Evolutionary conservation across 2,797 vertebrate species (phyloP), one percentile per base, ranked within the genome.

Genomic region (Acipenser oxyrinchus): DNA sequence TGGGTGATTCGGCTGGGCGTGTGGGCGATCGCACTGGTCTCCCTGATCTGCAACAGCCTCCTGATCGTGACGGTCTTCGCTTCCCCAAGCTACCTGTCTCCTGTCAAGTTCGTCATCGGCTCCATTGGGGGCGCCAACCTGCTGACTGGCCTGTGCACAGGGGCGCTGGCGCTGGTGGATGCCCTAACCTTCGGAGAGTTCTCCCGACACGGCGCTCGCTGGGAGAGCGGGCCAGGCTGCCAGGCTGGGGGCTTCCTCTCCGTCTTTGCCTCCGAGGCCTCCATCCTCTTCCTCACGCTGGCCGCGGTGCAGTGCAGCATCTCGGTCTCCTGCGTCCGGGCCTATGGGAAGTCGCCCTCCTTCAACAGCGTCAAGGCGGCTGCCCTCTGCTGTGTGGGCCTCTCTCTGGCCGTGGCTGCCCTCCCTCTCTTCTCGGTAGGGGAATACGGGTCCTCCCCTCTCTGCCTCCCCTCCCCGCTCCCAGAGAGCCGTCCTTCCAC

Each of bases 1-100:
- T 90, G 88, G 89, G 72, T 84, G 62, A 70, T 89, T 70, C 89
- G 87, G 65, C 78, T 90, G 63, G 87, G 83, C 0, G 79, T 90
- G 64, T 90, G 89, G 88, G 66, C 73, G 74, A 76, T 87, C 0
- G 64, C 74, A 1, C 67, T 88, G 67, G 76, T 90, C 59, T 87
- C 87, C 0, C 62, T 87, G 75, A 67, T 86, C 52, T 84, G 86
- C 67, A 90, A 90, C 0, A 84, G 83, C 15, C 74, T 90, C 69
- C 82, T 90, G 68, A 69, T 85, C 49, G 72, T 85, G 66, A 79
- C 82, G 0, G 74, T 88, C 68, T 88, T 86, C 10, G 79, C 78
- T 0, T 77, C 83, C 0, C 75, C 84, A 0, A 72, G 61, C 13
- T 78, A 84, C 37, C 78, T 87, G 6, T 77, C 88, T 4, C 86